Percentiles rank a stretch among this genome's conserved stretches.
Conservation (phyloP, 2,797 vertebrate species). For the Melanotaenia parkinsoni region DNA sequence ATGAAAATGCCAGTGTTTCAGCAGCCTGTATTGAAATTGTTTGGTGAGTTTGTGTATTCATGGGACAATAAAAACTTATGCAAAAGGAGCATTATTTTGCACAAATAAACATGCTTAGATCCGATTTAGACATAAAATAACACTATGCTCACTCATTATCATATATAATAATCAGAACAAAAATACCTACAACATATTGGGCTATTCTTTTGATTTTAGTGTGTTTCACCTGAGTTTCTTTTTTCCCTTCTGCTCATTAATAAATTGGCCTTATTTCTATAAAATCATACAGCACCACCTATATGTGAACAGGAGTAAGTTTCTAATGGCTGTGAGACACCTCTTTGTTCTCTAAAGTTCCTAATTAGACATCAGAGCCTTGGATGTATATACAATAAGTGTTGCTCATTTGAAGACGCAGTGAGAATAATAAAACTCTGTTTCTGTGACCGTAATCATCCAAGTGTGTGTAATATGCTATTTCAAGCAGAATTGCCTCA, state of each 20-base stretch:
- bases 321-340: not conserved
- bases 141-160: not conserved
- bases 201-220: not conserved
- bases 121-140: not conserved
- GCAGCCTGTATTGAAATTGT: not conserved
- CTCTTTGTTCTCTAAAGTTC: not conserved
- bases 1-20: not conserved
- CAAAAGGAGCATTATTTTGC: not conserved
- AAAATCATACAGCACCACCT: not conserved
- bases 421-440: conserved; percentile 7
- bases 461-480: conserved; percentile 8
- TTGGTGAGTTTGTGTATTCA: conserved; percentile 1
- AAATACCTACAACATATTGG: not conserved
- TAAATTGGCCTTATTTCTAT: not conserved
- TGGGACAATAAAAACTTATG: not conserved
- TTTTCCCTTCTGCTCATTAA: conserved; percentile 18
- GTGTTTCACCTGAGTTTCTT: not conserved
- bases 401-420: conserved; percentile 6
- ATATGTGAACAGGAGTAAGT: conserved; percentile 5
- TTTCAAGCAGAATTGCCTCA: conserved; percentile 7
- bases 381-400: conserved; percentile 13
- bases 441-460: conserved; percentile 18
- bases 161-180: not conserved
- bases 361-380: conserved; percentile 20
- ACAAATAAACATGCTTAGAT: not conserved